Percentiles rank a stretch among this genome's conserved stretches.
These are phyloP conservation scores for Drosophila algonquin DNA, from an alignment of 2,888 invertebrate species.

Conservation along the genomic window DNA sequence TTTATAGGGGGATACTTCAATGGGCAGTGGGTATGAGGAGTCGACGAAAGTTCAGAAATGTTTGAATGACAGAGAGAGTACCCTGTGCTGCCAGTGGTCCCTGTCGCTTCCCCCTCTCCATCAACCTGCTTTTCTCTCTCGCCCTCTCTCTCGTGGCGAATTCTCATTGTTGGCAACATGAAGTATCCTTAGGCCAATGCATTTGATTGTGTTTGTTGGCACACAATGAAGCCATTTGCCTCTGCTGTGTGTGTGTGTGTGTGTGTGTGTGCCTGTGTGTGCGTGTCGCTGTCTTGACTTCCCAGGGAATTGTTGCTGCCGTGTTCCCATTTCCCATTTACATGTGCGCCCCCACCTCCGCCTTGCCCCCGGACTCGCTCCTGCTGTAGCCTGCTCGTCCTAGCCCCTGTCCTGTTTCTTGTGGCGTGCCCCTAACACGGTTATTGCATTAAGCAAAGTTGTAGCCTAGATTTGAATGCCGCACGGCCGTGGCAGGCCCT, in stretches of 20 bases:
- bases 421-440: constrained; percentile 67
- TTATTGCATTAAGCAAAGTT: constrained; percentile 77
- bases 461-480: constrained; percentile 71
- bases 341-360: constrained; percentile 40
- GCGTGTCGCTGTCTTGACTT: constrained; percentile 62
- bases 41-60: constrained; percentile 21
- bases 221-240: constrained; percentile 21
- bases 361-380: neutral
- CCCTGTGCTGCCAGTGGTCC: constrained; percentile 27
- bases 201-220: constrained; percentile 50
- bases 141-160: constrained; percentile 18
- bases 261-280: constrained; percentile 29
- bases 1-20: neutral
- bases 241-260: constrained; percentile 3
- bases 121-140: neutral
- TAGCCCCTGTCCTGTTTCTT: constrained; percentile 13
- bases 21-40: neutral
- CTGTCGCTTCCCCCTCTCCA: neutral
- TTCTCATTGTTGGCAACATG: constrained; percentile 68
- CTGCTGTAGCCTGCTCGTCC: neutral
- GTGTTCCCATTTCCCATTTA: constrained; percentile 66
- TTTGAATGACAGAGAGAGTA: constrained; percentile 41
- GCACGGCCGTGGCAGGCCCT: constrained; percentile 20
- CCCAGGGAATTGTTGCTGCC: constrained; percentile 66
- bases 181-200: constrained; percentile 69